Evolutionary conservation across 1,140 invertebrate genomes (phyloP).

Genomic region (Achatina immaculata): DNA sequence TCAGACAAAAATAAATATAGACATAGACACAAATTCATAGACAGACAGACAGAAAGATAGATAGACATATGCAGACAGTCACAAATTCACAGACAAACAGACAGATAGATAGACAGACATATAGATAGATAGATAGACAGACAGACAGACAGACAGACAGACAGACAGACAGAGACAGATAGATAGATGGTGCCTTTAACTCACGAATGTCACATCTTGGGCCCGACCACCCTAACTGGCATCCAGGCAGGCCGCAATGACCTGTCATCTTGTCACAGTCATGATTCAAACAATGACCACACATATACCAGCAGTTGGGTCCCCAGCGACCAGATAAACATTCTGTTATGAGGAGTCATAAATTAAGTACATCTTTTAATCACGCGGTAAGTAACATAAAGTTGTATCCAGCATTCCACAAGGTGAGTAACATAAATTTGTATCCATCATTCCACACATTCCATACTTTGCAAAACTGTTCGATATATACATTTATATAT

Average conservation of each 20-base stretch:
- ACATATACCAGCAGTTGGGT: constrained; percentile 31
- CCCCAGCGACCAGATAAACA: constrained; percentile 36
- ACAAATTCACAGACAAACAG: background rate
- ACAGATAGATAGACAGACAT: background rate
- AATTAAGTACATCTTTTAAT: too few relatives aligned
- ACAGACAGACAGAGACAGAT: background rate
- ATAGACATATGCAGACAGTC: background rate
- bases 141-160: constrained; percentile 15
- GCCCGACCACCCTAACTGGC: constrained; percentile 18
- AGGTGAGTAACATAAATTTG: too few relatives aligned
- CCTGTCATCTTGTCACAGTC: constrained; percentile 37
- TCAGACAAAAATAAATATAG: background rate
- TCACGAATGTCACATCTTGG: background rate
- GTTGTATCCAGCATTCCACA: too few relatives aligned
- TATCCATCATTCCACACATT: too few relatives aligned
- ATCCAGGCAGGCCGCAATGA: constrained; percentile 26
- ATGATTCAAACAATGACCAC: constrained; percentile 33
- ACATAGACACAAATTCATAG: background rate
- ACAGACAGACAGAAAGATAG: background rate
- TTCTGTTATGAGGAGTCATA: too few relatives aligned
- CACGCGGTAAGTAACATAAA: too few relatives aligned
- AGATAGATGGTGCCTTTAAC: background rate
- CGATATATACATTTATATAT: too few relatives aligned
- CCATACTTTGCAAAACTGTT: too few relatives aligned
- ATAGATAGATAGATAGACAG: constrained; percentile 5